phyloP scores from a whole-genome alignment of 2,113 vertebrate genomes.

The Elephas maximus region DNA sequence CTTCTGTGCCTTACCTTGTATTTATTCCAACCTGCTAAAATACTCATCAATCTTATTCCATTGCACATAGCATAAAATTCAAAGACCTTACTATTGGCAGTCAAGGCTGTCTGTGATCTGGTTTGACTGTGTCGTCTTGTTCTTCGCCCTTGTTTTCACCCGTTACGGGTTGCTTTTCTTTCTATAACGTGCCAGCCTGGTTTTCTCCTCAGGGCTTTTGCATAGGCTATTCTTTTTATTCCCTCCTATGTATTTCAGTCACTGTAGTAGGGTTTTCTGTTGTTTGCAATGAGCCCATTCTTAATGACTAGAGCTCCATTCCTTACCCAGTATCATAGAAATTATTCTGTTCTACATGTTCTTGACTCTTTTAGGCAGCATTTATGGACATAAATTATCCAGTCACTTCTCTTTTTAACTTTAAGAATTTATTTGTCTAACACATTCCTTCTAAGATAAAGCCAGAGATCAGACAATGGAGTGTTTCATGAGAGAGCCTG shows the following conservation, averaged over 20 bases:
- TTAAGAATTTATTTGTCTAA: neutral
- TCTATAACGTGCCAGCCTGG: rapidly evolving
- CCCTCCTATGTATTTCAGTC: neutral
- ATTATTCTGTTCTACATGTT: neutral
- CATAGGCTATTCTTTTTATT: neutral
- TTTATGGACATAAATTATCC: neutral
- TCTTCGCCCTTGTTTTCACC: neutral
- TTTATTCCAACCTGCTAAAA: neutral
- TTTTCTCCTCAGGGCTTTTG: neutral
- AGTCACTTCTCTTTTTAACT: neutral
- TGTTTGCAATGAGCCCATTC: neutral
- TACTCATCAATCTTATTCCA: neutral
- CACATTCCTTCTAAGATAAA: neutral
- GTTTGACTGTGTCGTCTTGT: neutral
- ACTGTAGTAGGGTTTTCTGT: neutral
- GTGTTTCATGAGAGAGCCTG: neutral
- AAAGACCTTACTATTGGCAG: neutral
- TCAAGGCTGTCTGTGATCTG: neutral
- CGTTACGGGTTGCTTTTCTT: neutral
- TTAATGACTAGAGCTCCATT: neutral
- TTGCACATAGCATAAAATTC: neutral
- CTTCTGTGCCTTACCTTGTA: neutral
- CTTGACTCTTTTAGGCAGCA: neutral
- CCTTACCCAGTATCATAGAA: neutral
- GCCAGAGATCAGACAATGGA: neutral